Percentiles rank a stretch among this genome's conserved stretches.
Evolutionary conservation across 2,797 vertebrate species (phyloP).

Genomic region (Bovichtus variegatus): DNA sequence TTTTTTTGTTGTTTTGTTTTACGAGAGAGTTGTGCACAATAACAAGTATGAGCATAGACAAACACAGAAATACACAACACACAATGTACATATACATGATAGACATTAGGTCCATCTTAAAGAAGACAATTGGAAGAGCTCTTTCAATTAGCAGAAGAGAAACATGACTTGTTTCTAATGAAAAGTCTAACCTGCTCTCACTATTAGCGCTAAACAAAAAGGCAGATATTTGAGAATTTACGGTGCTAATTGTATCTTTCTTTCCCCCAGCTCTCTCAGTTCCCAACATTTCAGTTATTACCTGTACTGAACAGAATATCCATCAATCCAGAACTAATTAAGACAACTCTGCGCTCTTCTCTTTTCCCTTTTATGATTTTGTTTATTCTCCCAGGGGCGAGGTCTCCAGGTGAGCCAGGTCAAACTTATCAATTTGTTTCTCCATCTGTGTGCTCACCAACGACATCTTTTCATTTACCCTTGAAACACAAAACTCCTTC

Average conservation of each 20-base stretch:
- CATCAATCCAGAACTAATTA: slow-evolving; percentile 25
- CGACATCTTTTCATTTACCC: slow-evolving; percentile 37
- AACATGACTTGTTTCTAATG: neutral
- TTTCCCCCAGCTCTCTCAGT: slow-evolving; percentile 32
- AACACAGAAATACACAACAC: neutral
- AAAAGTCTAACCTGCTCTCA: too few species aligned
- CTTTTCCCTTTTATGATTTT: slow-evolving; percentile 62
- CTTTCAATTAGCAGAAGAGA: neutral
- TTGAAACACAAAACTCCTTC: slow-evolving; percentile 26
- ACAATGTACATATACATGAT: neutral
- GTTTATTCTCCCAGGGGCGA: slow-evolving; percentile 67
- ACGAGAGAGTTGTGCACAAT: neutral
- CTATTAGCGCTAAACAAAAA: neutral
- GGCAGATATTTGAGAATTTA: slow-evolving; percentile 56
- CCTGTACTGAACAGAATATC: slow-evolving; percentile 41
- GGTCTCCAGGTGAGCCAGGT: slow-evolving; percentile 86
- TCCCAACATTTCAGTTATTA: slow-evolving; percentile 39
- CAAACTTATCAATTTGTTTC: slow-evolving; percentile 50
- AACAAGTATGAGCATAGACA: neutral
- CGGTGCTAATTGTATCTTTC: slow-evolving; percentile 36
- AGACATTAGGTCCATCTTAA: neutral
- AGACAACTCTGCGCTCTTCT: slow-evolving; percentile 57
- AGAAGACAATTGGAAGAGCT: neutral
- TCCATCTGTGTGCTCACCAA: slow-evolving; percentile 32
- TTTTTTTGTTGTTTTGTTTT: neutral